These are phyloP conservation scores for Autographa pulchrina DNA, from an alignment of 2,888 invertebrate species.

Conservation along the genomic window DNA sequence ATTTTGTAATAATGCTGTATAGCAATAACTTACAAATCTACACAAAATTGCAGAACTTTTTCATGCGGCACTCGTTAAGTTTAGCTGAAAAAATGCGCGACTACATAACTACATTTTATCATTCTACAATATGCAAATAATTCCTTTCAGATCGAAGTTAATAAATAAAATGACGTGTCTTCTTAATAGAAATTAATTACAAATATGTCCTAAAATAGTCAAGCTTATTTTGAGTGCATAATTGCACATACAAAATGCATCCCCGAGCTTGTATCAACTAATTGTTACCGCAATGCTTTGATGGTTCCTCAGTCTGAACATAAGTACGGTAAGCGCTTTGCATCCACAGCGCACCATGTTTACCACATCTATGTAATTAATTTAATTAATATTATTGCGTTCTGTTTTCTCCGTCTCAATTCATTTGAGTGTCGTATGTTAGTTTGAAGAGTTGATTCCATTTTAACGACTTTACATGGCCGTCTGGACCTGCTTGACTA, in stretches of 20 bases:
- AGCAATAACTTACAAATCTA: no score
- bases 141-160: neutral
- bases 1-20: no score
- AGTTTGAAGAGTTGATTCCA: neutral
- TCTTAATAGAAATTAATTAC: neutral
- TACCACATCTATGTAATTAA: slow-evolving; percentile 43
- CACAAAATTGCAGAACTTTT: no score
- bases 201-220: neutral
- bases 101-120: no score
- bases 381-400: slow-evolving; percentile 45
- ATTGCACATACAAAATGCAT: slow-evolving; percentile 7
- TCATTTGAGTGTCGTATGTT: neutral
- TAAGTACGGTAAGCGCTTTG: slow-evolving; percentile 37
- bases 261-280: slow-evolving; percentile 44
- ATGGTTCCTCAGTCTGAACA: slow-evolving; percentile 24
- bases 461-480: no score
- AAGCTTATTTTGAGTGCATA: neutral
- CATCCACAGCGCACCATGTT: slow-evolving; percentile 48
- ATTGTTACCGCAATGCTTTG: slow-evolving; percentile 15
- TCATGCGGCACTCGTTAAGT: no score
- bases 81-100: no score
- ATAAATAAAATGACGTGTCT: neutral
- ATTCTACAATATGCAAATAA: no score
- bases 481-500: no score
- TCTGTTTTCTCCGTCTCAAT: neutral